Evolutionary conservation across 2,113 vertebrate species (phyloP), one percentile per base, ranked within the genome.

Genomic region (Halichoerus grypus): DNA sequence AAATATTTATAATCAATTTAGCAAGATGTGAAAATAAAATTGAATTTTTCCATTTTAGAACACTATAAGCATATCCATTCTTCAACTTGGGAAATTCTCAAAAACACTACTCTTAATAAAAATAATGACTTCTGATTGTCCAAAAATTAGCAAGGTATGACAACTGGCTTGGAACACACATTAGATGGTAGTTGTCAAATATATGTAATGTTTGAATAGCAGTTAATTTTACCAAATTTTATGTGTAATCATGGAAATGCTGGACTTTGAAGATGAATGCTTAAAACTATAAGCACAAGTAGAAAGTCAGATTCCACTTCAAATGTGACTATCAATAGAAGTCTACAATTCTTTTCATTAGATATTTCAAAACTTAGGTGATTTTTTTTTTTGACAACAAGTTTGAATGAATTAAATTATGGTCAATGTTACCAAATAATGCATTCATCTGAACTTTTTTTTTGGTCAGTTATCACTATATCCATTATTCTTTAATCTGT

Each of bases 1-100:
- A 72, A 85, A 95, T 82, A 51, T 88, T 49, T 85, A 42, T 13
- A 63, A 39, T 81, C 69, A 81, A 88, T 18, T 86, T 95, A 86
- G 2, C 22, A 83, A 63, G 6, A 1, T 42, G 9, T 39, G 14
- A 33, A 91, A 61, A 63, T 80, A 88, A 93, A 88, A 39, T 59
- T 72, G 9, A 74, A 9, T 1, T 46, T 93, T 92, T 85, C 28
- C 1, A 39, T 88, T 86, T 15, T 81, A 42, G 51, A 96, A 65
- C 2, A 81, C 36, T 63, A 69, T 72, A 74, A 49, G 3, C 4
- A 3, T 77, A 12, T 14, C 28, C 19, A n/a, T 83, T 51, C 36
- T 86, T 92, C 92, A 74, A 81, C 4, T 69, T 92, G 57, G 18
- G 12, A 84, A 81, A 59, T 55, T 92, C 31, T 88, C n/a, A 71